Percentiles rank a stretch among this genome's conserved stretches.
Conservation (phyloP, 1,140 invertebrate genomes). For the Drosophila pruinosa region DNA sequence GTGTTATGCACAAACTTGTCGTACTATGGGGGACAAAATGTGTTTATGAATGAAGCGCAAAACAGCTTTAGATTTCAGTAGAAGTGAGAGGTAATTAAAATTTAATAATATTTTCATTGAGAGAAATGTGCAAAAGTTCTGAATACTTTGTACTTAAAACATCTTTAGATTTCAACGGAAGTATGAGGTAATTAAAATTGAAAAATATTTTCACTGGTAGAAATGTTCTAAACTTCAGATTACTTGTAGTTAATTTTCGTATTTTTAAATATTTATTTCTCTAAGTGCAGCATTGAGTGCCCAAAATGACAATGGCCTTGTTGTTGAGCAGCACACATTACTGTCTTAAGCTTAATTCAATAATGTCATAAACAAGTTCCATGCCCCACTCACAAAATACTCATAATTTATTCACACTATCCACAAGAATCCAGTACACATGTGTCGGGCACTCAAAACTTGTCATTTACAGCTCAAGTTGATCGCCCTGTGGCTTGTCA, state of each 20-base stretch:
- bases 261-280: not conserved
- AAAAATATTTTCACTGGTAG: not conserved
- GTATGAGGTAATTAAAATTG: slow-evolving; percentile 12
- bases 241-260: too few species aligned
- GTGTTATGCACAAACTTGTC: slow-evolving; percentile 9
- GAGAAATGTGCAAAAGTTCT: not conserved
- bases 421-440: slow-evolving; percentile 53
- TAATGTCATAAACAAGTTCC: slow-evolving; percentile 68
- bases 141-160: too few species aligned
- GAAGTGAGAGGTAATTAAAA: slow-evolving; percentile 17
- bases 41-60: slow-evolving; percentile 1
- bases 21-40: slow-evolving; percentile 8
- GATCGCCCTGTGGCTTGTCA: slow-evolving; percentile 6
- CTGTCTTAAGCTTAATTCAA: slow-evolving; percentile 36
- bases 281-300: not conserved
- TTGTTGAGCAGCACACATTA: not conserved
- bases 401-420: slow-evolving; percentile 61
- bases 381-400: not conserved
- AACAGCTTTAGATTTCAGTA: not conserved
- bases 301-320: slow-evolving; percentile 19
- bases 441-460: slow-evolving; percentile 11
- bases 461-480: slow-evolving; percentile 3
- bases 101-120: slow-evolving; percentile 1
- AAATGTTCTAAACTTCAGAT: not conserved
- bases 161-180: not conserved